Conservation (phyloP, 2,797 vertebrate genomes). For the Myotis pilosus region DNA sequence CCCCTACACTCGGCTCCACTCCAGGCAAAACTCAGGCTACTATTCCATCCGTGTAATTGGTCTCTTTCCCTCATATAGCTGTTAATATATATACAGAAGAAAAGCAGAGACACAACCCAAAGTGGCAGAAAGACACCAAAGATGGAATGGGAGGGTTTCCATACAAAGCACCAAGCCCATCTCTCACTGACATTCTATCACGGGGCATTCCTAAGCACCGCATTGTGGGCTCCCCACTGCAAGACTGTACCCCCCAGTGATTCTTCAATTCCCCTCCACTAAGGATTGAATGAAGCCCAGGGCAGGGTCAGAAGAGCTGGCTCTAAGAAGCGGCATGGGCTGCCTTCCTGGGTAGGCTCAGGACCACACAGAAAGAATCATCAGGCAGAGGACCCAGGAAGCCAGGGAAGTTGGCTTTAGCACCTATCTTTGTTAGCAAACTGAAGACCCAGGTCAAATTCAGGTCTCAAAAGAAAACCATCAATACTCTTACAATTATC, state of each 20-base stretch:
- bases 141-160: not conserved
- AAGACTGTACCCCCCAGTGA: not conserved
- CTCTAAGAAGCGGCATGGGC: not conserved
- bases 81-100: not conserved
- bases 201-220: not conserved
- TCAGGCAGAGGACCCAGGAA: not conserved
- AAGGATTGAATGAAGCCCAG: not conserved
- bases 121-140: not conserved
- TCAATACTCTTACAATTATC: not conserved
- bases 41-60: not conserved
- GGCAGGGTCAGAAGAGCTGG: not conserved
- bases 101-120: constrained; percentile 15
- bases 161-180: not conserved
- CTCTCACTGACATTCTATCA: not conserved
- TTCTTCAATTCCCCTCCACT: not conserved
- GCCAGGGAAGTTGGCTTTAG: not conserved
- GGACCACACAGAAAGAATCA: not conserved
- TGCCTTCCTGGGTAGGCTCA: not conserved
- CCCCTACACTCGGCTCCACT: not conserved
- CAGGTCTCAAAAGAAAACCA: not conserved
- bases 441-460: not conserved
- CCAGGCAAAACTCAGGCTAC: not conserved
- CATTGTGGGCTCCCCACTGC: not conserved
- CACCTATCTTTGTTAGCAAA: not conserved
- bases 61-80: not conserved